These are phyloP conservation scores for Xanthia togata DNA, from an alignment of 2,888 invertebrate genomes.

Conservation along the genomic window DNA sequence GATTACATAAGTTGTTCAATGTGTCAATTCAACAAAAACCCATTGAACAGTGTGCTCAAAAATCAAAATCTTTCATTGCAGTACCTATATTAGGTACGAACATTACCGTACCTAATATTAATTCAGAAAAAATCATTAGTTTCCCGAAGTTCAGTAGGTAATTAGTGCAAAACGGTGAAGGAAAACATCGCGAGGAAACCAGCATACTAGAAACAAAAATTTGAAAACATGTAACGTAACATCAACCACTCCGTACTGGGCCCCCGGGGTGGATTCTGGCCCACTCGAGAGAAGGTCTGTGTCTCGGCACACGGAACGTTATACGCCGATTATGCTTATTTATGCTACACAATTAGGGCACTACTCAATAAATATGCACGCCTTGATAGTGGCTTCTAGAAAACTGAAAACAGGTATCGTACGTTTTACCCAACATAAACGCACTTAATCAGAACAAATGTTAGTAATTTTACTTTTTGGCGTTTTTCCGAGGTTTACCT, in stretches of 20 bases:
- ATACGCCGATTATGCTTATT: neutral
- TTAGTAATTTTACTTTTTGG: conserved; percentile 7
- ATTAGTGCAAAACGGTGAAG: neutral
- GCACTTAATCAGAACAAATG: neutral
- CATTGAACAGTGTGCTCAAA: neutral
- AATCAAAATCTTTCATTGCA: neutral
- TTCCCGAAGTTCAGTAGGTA: neutral
- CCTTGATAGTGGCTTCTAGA: neutral
- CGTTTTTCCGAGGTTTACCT: conserved; percentile 28
- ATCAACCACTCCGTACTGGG: too few relatives aligned
- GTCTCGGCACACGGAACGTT: neutral
- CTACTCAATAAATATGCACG: neutral
- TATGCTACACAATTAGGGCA: neutral
- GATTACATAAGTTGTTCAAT: neutral
- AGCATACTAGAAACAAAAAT: neutral
- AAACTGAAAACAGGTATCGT: neutral
- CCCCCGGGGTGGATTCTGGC: neutral
- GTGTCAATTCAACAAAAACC: neutral
- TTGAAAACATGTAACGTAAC: neutral
- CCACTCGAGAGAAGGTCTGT: neutral
- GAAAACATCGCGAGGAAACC: neutral
- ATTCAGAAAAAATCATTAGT: too few relatives aligned
- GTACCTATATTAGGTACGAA: too few relatives aligned
- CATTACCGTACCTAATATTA: too few relatives aligned
- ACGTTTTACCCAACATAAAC: neutral